Percentiles rank a stretch among this genome's conserved stretches.
phyloP scores from a whole-genome alignment of 2,113 vertebrate species.

The Geococcyx californianus region DNA sequence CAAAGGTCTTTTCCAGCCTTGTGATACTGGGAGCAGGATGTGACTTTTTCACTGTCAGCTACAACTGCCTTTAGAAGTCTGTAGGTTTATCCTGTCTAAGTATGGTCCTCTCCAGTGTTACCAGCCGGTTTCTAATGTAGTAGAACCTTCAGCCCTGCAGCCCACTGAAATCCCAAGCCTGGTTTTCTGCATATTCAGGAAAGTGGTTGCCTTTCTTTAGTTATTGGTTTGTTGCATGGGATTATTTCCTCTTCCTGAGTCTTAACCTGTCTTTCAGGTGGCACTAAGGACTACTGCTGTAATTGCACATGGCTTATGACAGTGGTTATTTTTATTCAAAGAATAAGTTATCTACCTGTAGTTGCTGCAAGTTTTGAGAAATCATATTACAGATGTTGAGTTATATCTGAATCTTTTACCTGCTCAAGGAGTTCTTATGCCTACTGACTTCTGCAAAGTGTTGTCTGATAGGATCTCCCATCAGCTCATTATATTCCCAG shows the following conservation, averaged over 20 bases:
- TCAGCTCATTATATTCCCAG: neutral
- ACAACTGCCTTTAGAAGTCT: neutral
- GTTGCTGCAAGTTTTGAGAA: neutral
- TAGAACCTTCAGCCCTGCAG: neutral
- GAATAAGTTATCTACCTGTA: neutral
- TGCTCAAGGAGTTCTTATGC: neutral
- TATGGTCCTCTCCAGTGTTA: neutral
- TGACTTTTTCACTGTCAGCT: neutral
- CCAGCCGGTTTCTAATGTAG: neutral
- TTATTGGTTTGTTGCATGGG: neutral
- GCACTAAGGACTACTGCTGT: neutral
- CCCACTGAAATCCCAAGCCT: neutral
- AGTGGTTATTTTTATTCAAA: neutral
- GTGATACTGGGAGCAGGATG: too few species aligned
- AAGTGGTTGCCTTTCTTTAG: neutral
- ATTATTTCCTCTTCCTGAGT: neutral
- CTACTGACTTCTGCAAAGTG: neutral
- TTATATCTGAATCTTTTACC: neutral
- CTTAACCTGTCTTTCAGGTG: neutral
- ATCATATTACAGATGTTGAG: neutral
- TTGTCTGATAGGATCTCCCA: constrained; percentile 9
- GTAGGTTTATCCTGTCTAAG: neutral
- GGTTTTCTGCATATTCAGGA: neutral
- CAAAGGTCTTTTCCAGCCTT: too few species aligned
- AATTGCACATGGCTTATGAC: neutral